Base-by-base conservation (phyloP, 2,797 vertebrate species). In the Sciurus carolinensis region DNA sequence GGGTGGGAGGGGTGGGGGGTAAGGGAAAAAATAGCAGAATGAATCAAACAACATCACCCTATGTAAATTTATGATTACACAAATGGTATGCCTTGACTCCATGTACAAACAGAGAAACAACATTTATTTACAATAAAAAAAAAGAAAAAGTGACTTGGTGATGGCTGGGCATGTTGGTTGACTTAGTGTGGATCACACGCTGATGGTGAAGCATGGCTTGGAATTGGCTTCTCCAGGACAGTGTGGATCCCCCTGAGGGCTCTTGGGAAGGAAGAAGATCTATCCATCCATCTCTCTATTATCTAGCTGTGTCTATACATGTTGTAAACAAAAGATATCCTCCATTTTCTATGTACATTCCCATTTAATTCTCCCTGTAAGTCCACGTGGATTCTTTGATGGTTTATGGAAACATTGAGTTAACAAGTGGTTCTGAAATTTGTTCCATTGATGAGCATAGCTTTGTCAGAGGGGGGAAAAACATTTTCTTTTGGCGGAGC, bases 341-440 rank as follows among this genome's bases (percentile, higher is more conserved):
- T 17, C 4, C 0, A 42, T 24, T 36, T 33, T 92, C n/a, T 69
- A 0, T 4, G 0, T 30, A 9, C 0, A 13, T 83, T 64, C 67
- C 69, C 69, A 57, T 93, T 69, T 54, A 44, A 39, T 59, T 73
- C 57, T 59, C 72, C 18, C 1, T 54, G 3, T 47, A 59, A 71
- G 11, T 30, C 73, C n/a, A 7, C 18, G 52, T 90, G 66, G 85
- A 77, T 89, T 87, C 81, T 89, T 86, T 80, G 42, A 44, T 69
- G 36, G 30, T 85, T 91, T 82, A 66, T 81, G 72, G 87, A 73
- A 91, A 82, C 52, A 17, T 73, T n/a, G 47, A 91, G 72, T 93
- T 91, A 87, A 77, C 96, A 82, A 26, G 79, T 30, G 72, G 59
- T 90, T 87, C 33, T 87, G 92, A 81, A 90, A 83, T 77, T 44